Base-by-base conservation (phyloP, 2,113 vertebrate genomes). In the Cinclus mexicanus region DNA sequence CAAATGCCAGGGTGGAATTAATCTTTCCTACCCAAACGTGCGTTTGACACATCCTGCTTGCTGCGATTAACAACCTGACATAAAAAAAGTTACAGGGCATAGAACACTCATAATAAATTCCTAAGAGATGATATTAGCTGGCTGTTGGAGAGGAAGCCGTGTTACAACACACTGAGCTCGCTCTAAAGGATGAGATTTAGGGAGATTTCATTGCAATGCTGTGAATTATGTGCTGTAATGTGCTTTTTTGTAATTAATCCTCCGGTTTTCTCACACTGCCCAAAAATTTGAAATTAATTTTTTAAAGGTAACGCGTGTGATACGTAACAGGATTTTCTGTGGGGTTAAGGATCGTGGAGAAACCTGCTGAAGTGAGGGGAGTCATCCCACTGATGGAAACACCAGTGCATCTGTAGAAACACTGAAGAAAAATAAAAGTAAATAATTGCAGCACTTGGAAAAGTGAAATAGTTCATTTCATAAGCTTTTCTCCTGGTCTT, bases 101-200 rank as follows among this genome's bases (percentile, higher is more conserved):
- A 22, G 64, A 83, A 39, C 56, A 37, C 85, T 94, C 72, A 7
- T 80, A 81, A 83, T 89, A 93, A 97, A 95, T 94, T 95, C 96
- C 95, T 96, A 5, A 94, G 88, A 95, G 93, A 94, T 96, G 42
- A 93, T 90, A 83, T 74, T 55, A 94, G 56, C 87, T 39, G 94
- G 71, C 85, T 90, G 64, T 68, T 78, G 44, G 88, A 88, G 75
- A 86, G 76, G 39, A 76, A 75, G 72, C 69, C 4, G 0, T 23
- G 49, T 83, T 93, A 71, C 11, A 0, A 49, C 85, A 78, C 74
- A 12, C 44, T 6, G 49, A 63, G 59, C 39, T 80, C 7, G 0
- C 52, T 28, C n/a, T 33, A 15, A 60, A 61, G 49, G 75, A 81
- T 60, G 87, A 16, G 37, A 2, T 64, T 83, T 28, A 17, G 16